phyloP scores from a whole-genome alignment of 2,888 invertebrate genomes.

The Sarcophaga subvicina region DNA sequence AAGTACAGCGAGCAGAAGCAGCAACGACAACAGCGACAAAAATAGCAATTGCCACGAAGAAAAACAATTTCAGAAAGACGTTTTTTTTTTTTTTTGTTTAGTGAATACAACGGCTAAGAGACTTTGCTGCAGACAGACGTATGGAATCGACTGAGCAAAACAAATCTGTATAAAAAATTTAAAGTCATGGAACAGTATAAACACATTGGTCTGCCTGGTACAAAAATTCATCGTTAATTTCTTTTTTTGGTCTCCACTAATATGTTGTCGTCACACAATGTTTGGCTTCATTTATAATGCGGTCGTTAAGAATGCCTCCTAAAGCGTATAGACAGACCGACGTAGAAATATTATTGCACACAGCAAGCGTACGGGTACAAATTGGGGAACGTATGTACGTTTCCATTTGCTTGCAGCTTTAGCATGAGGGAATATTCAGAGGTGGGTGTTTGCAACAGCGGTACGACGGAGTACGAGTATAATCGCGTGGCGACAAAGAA shows the following conservation, averaged over 20 bases:
- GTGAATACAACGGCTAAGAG: slow-evolving; percentile 31
- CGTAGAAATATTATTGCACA: slow-evolving; percentile 31
- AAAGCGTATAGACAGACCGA: slow-evolving; percentile 50
- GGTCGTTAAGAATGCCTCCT: slow-evolving; percentile 67
- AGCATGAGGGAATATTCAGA: neutral
- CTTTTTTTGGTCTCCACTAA: slow-evolving; percentile 42
- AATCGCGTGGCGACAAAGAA: slow-evolving; percentile 68
- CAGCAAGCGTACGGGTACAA: neutral
- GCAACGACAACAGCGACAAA: slow-evolving; percentile 11
- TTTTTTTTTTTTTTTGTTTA: slow-evolving; percentile 27
- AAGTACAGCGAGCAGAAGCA: slow-evolving; percentile 45
- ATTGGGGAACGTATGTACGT: neutral
- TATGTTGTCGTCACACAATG: slow-evolving; percentile 61
- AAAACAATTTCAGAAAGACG: neutral
- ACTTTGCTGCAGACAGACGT: slow-evolving; percentile 1
- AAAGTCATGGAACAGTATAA: slow-evolving; percentile 48
- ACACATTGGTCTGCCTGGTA: slow-evolving; percentile 24
- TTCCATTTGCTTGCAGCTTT: neutral
- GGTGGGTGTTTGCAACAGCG: slow-evolving; percentile 52
- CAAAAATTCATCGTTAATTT: slow-evolving; percentile 50
- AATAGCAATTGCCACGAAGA: slow-evolving; percentile 12
- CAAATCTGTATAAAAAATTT: slow-evolving; percentile 16
- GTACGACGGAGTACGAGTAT: slow-evolving; percentile 39
- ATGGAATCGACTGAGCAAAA: neutral
- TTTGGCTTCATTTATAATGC: slow-evolving; percentile 69